Base-by-base conservation (phyloP, 64 coral and sea anemone species). In the Astreopora myriophthalma region DNA sequence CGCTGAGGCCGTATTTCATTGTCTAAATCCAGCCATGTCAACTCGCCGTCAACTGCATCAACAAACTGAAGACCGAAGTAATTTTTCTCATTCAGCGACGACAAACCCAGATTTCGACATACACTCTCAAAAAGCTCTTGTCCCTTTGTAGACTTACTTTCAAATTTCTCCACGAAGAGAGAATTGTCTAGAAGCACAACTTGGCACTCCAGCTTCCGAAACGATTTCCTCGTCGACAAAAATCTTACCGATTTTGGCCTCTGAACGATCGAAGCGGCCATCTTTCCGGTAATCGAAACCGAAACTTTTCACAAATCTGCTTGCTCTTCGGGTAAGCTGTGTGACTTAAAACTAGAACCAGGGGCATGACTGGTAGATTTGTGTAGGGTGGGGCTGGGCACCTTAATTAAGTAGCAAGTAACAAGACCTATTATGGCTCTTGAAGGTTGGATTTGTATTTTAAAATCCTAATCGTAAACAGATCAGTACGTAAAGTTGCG, bases 61-160 rank as follows among this genome's bases (percentile, higher is more conserved):
- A 94, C 89, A 79, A 85, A 99, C 27, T 99, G 94, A 8, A 99
- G 67, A 3, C 97, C 97, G 48, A 96, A 99, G 55, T 71, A 88
- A 6, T 40, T 87, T 33, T 71, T 80, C 9, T 86, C 93, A 67
- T 69, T 84, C 14, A 44, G 6, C 40, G 48, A 69, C 23, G 92
- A 76, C 29, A 99, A 69, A 31, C 76, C 64, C 16, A 99, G 85
- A 13, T 76, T 88, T 9, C 88, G 71, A 40, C 94, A 93, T n/a
- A 93, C 87, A 23, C 70, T 77, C 23, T 86, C 81, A 28, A 96
- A 91, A 63, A 99, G 75, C 3, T 90, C 90, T 23, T 79, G 73
- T 91, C 97, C 97, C 78, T 90, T 94, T 19, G 82, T 70, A 1
- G 86, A 86, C 89, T 99, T 95, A 3, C 75, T 90, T 34, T 99